phyloP scores from a whole-genome alignment of 1,140 invertebrate genomes.

The Apis florea region DNA sequence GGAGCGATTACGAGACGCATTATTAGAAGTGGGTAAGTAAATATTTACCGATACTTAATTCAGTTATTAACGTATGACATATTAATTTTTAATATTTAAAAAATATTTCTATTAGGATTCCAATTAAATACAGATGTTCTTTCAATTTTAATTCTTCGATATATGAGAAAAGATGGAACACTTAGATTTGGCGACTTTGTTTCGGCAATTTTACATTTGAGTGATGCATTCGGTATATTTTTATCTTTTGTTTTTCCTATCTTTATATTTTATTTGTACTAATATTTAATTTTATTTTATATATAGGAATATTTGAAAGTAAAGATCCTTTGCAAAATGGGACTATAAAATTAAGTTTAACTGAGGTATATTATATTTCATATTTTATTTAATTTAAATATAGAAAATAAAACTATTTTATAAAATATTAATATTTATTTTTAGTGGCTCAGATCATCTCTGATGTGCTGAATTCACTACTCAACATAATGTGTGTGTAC shows the following conservation, averaged over 20 bases:
- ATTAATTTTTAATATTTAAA: neutral
- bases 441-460: conserved; percentile 89
- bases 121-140: conserved; percentile 91
- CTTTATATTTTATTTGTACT: neutral
- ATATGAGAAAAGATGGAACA: conserved; percentile 96
- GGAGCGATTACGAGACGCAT: conserved; percentile 91
- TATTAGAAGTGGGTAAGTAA: conserved; percentile 87
- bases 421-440: conserved; percentile 72
- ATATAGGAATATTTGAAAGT: conserved; percentile 89
- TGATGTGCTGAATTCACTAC: conserved; percentile 83
- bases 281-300: conserved; percentile 75
- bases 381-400: neutral
- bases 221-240: conserved; percentile 89
- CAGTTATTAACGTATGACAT: conserved; percentile 8
- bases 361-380: conserved; percentile 83
- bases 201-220: conserved; percentile 92
- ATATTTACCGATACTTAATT: neutral
- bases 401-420: neutral
- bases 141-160: conserved; percentile 90
- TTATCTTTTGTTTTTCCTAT: neutral
- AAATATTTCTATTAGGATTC: conserved; percentile 82
- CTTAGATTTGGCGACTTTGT: conserved; percentile 96
- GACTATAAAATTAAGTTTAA: conserved; percentile 88
- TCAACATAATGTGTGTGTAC: conserved; percentile 51
- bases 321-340: conserved; percentile 92